phyloP scores from a whole-genome alignment of 2,888 invertebrate genomes.

The Schizotus pectinicornis region DNA sequence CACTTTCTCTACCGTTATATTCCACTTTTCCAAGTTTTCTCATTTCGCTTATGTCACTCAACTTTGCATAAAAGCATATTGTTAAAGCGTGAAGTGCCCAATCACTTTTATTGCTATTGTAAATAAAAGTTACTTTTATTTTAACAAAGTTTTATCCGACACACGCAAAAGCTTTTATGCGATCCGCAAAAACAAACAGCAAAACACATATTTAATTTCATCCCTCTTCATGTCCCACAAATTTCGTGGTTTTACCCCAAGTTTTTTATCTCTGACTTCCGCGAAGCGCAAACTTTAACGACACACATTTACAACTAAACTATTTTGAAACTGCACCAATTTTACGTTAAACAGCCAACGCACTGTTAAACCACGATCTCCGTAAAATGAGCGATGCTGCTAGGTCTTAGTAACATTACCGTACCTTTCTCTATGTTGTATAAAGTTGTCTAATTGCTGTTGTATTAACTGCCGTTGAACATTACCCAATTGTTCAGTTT shows the following conservation, averaged over 20 bases:
- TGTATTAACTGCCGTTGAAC: constrained; percentile 16
- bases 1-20: constrained; percentile 48
- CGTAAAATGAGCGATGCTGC: too few relatives aligned
- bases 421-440: constrained; percentile 4
- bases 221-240: neutral
- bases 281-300: neutral
- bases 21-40: constrained; percentile 49
- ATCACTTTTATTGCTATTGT: constrained; percentile 29
- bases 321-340: neutral
- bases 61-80: constrained; percentile 39
- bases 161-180: constrained; percentile 20
- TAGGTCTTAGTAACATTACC: neutral
- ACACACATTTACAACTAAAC: constrained; percentile 1
- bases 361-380: too few relatives aligned
- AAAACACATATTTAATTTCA: constrained; percentile 6
- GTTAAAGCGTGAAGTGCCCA: constrained; percentile 35
- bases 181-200: constrained; percentile 11
- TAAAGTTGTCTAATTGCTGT: constrained; percentile 24
- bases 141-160: constrained; percentile 18
- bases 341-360: neutral
- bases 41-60: constrained; percentile 45
- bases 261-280: too few relatives aligned
- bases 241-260: too few relatives aligned
- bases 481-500: constrained; percentile 19
- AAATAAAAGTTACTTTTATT: constrained; percentile 27